Base-by-base conservation (phyloP, 1,140 invertebrate genomes). In the Drosophila orena region DNA sequence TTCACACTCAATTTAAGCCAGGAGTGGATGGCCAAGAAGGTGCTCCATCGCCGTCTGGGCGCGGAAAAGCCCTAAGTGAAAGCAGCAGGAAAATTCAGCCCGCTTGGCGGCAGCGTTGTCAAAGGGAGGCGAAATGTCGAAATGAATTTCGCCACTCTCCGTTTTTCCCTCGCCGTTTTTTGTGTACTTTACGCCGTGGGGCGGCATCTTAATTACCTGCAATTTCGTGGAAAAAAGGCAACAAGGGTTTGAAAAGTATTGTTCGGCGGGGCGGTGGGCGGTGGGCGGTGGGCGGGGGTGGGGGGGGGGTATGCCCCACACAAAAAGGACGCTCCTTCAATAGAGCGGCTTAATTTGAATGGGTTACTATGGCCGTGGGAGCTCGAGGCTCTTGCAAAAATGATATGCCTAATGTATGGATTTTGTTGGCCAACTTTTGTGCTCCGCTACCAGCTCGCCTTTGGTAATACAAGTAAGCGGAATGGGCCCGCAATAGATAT, bases 301-400 rank as follows among this genome's bases (percentile, higher is more conserved):
- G 12, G 5, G 7, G 2, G 12, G 7, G 6, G 15, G 35, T n/a
- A 12, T 8, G 5, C 22, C 37, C 3, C 37, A 38, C 37, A 38
- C n/a, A 42, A 55, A 61, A 60, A 57, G 17, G 34, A 30, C n/a
- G 20, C 68, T 54, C 46, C 65, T 76, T 74, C 76, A 84, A 88
- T 89, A 80, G 81, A 84, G 79, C 71, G 72, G 77, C 89, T 88
- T 80, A 79, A 84, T 88, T 89, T 79, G 75, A 88, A 73, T 76
- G 65, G 69, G 60, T 69, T 60, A 69, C 66, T 75, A 85, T 60
- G 66, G 66, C 52, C 22, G 42, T 50, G 47, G 58, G 22, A 68
- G 30, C 54, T 15, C 3, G 30, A 30, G 30, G 27, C 22, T 27
- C 40, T 22, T 27, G 27, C 44, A 40, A 65, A n/a, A 69, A 70